phyloP scores from a whole-genome alignment of 2,113 vertebrate species.

The Poeciliopsis retropinna region DNA sequence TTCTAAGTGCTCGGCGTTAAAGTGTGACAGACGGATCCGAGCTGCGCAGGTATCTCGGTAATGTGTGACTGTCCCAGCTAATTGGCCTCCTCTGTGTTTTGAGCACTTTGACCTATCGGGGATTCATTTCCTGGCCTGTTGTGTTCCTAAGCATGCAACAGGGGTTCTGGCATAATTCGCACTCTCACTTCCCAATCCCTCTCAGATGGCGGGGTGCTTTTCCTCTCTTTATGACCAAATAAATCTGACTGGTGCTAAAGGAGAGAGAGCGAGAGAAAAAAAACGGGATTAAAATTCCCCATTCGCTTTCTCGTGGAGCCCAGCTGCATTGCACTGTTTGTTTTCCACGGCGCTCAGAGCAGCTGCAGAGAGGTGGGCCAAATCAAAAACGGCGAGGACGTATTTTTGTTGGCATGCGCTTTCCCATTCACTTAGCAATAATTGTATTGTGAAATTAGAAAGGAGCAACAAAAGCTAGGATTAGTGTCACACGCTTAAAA shows the following conservation, averaged over 20 bases:
- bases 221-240: slow-evolving; percentile 81
- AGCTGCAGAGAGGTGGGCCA: slow-evolving; percentile 79
- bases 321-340: slow-evolving; percentile 82
- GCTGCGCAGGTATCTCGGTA: slow-evolving; percentile 47
- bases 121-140: slow-evolving; percentile 74
- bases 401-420: slow-evolving; percentile 72
- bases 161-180: slow-evolving; percentile 67
- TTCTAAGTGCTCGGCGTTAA: background rate
- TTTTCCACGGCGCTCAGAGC: slow-evolving; percentile 73
- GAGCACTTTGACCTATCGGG: slow-evolving; percentile 68
- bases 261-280: slow-evolving; percentile 47
- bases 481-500: slow-evolving; percentile 43
- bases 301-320: slow-evolving; percentile 79
- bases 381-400: slow-evolving; percentile 69
- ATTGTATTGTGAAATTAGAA: slow-evolving; percentile 63
- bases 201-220: slow-evolving; percentile 70
- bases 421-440: slow-evolving; percentile 69
- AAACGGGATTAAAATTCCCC: slow-evolving; percentile 82
- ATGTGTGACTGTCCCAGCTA: slow-evolving; percentile 56
- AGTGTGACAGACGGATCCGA: slow-evolving; percentile 16
- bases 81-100: slow-evolving; percentile 57
- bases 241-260: slow-evolving; percentile 80
- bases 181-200: slow-evolving; percentile 65
- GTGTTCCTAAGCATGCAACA: slow-evolving; percentile 60
- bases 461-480: slow-evolving; percentile 52